Base-by-base conservation (phyloP, 2,797 vertebrate genomes). In the Diplodus puntazzo region DNA sequence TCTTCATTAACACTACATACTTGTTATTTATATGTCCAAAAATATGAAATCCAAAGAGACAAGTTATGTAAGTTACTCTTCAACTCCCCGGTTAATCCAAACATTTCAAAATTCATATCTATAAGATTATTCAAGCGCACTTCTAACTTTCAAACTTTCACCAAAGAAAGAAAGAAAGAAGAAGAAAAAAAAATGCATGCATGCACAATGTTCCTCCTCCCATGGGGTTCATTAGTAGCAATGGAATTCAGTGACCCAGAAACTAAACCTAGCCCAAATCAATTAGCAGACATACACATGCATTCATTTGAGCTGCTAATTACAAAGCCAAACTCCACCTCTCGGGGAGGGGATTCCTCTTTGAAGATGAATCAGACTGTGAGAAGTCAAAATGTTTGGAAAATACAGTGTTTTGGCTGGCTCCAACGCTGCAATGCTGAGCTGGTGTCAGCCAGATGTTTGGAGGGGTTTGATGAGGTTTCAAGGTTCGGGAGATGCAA, bases 201-300 rank as follows among this genome's bases (percentile, higher is more conserved):
- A 68, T 91, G 81, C 85, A 91, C 83, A 88, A 87, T 86, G 79
- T 75, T 83, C 79, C 52, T 78, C 73, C 73, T 92, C 94, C 90
- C 92, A 64, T n/a, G 90, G 85, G 93, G 84, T 95, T 95, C 90
- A 95, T 95, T 95, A 95, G 90, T 48, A 88, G 90, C 89, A 93
- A 94, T 93, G 83, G 82, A 92, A 94, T 94, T 95, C 94, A 93
- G 87, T 95, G 94, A 96, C 94, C 95, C 93, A 95, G 93, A 95
- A 95, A 95, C 92, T 90, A 92, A 93, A 89, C 82, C 81, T 73
- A 92, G 83, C 88, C 87, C 81, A 92, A 91, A 93, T 94, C 87
- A 93, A 93, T 95, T 92, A 94, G 89, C 76, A 92, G 87, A 88
- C 70, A 73, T 87, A 88, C 84, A 92, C 89, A 89, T 82, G 90